Base-by-base conservation (phyloP, 92 coral and sea anemone genomes). In the Galaxea fascicularis region DNA sequence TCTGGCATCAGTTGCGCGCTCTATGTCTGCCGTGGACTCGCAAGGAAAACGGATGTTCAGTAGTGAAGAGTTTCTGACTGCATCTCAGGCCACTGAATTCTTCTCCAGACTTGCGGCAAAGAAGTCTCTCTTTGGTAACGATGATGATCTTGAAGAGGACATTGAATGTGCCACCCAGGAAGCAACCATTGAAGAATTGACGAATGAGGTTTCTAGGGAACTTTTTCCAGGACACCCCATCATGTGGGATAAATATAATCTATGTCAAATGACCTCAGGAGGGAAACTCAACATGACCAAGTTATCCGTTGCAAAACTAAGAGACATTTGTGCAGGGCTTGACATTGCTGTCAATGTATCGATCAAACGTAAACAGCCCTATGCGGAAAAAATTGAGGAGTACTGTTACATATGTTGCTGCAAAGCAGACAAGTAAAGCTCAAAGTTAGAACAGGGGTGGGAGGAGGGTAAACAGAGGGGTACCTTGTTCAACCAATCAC, bases 351-450 rank as follows among this genome's bases (percentile, higher is more conserved):
- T 71, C 63, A 76, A 76, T 85, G 88, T 65, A 85, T 76, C 83
- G 60, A 79, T 71, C 76, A 85, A 85, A 65, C 83, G 83, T 59
- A 76, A 75, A 85, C 88, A 85, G 69, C 83, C 88, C 60, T n/a
- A n/a, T n/a, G n/a, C n/a, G n/a, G n/a, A n/a, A n/a, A n/a, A n/a
- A n/a, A n/a, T n/a, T n/a, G n/a, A n/a, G n/a, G n/a, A 75, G 63
- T 80, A 56, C 65, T 41, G 89, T 76, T 53, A 85, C 66, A 85
- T 65, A 63, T 70, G 77, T 29, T 11, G 44, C 49, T 68, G 73
- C 69, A 63, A 67, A 35, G 51, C 41, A 57, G 81, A 76, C 21
- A 76, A 59, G 70, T 57, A 76, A 76, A 56, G 68, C 81, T 21
- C 62, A 73, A 73, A 47, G 78, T 47, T n/a, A 63, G 72, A 53